phyloP scores from a whole-genome alignment of 2,888 invertebrate genomes.

The Meteorus colon region DNA sequence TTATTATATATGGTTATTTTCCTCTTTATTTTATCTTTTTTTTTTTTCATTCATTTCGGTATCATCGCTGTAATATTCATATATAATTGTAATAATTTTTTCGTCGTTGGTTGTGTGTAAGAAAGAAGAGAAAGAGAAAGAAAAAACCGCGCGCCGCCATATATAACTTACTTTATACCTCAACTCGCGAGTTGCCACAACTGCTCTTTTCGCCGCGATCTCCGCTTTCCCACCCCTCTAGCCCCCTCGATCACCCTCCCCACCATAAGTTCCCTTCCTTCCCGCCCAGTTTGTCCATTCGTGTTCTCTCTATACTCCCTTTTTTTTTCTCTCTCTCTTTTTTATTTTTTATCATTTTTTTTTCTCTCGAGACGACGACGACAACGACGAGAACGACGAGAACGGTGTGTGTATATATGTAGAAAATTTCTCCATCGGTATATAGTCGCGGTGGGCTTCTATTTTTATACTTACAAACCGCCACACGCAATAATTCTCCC shows the following conservation, averaged over 20 bases:
- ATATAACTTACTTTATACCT: constrained; percentile 11
- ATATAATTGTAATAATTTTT: background rate
- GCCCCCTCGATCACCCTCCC: constrained; percentile 41
- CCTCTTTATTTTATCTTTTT: background rate
- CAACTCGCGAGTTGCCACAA: constrained; percentile 31
- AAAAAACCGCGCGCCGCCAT: constrained; percentile 8
- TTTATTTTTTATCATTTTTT: constrained; percentile 4
- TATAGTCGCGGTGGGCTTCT: background rate
- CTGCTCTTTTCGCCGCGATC: constrained; percentile 34
- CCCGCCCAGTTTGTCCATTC: constrained; percentile 32
- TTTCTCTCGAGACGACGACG: constrained; percentile 26
- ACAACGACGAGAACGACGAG: background rate
- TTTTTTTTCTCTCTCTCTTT: constrained; percentile 40
- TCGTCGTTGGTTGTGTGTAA: constrained; percentile 6
- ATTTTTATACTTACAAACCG: constrained; percentile 11
- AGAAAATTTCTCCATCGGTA: constrained; percentile 16
- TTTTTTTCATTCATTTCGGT: too few relatives aligned
- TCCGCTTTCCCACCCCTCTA: constrained; percentile 15
- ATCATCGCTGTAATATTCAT: constrained; percentile 11
- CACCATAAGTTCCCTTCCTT: constrained; percentile 45
- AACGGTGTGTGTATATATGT: constrained; percentile 47
- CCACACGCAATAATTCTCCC: constrained; percentile 16
- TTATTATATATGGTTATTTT: background rate
- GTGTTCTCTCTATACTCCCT: constrained; percentile 26
- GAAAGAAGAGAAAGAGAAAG: too few relatives aligned